These are phyloP conservation scores for Erannis defoliaria DNA, from an alignment of 2,888 invertebrate genomes.

Conservation along the genomic window DNA sequence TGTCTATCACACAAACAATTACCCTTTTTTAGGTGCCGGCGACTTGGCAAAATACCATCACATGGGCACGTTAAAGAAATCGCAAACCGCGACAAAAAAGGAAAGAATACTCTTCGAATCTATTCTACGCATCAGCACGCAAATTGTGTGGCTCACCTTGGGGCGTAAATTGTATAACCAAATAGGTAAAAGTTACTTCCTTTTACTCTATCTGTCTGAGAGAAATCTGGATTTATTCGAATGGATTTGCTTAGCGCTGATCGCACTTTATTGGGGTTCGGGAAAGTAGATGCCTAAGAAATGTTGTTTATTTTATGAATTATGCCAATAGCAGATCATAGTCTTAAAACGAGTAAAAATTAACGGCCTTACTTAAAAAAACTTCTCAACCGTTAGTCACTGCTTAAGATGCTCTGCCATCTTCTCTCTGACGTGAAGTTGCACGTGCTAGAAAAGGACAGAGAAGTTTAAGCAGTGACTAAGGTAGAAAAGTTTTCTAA, in stretches of 20 bases:
- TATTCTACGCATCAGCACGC: slow-evolving; percentile 77
- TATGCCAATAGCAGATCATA: too few species aligned
- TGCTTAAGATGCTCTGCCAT: too few species aligned
- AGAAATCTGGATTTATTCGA: slow-evolving; percentile 19
- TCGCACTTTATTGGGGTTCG: slow-evolving; percentile 8
- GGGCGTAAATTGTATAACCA: slow-evolving; percentile 79
- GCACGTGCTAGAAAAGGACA: too few species aligned
- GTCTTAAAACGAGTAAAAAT: too few species aligned
- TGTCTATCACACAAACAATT: not conserved
- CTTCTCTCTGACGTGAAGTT: too few species aligned
- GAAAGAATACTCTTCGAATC: slow-evolving; percentile 84
- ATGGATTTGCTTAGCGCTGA: slow-evolving; percentile 2
- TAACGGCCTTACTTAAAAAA: too few species aligned
- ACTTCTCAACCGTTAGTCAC: too few species aligned
- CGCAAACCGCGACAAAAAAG: slow-evolving; percentile 79
- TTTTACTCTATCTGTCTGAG: slow-evolving; percentile 5
- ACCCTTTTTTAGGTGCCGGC: slow-evolving; percentile 54
- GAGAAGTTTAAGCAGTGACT: too few species aligned
- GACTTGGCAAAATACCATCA: slow-evolving; percentile 82
- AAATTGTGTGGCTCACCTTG: slow-evolving; percentile 87
- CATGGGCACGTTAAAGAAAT: slow-evolving; percentile 72
- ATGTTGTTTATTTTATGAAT: not conserved
- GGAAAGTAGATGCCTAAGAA: not conserved
- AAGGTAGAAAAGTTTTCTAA: too few species aligned
- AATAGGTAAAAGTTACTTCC: slow-evolving; percentile 73